Base-by-base conservation (phyloP, 2,113 vertebrate genomes). In the Leptocoma aspasia region DNA sequence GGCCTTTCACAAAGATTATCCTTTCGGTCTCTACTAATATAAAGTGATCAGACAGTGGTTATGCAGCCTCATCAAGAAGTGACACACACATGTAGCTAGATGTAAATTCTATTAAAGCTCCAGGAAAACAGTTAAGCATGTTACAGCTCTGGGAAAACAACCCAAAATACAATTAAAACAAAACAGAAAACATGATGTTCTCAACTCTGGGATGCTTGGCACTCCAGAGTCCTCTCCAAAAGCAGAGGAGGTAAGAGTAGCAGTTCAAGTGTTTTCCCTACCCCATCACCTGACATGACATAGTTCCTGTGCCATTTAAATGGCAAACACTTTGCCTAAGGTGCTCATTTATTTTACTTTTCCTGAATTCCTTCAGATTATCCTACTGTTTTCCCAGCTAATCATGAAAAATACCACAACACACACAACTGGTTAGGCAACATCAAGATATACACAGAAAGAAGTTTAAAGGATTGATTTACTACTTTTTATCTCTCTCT, bases 101-200 rank as follows among this genome's bases (percentile, higher is more conserved):
- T 76, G 33, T 21, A 71, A 63, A 59, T 5, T 19, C 9, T 11
- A 41, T 16, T 61, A 53, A 30, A 56, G n/a, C 23, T 59, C 19
- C 60, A 82, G 42, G 12, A 77, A 60, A 84, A 85, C 10, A 54
- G 20, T 41, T 76, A 71, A 50, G 15, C 27, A 31, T 33, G 26
- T 30, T 41, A 53, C 12, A 87, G 52, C 28, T 79, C 49, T 45
- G 37, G 47, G 47, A 59, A 77, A 83, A 54, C 13, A 77, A 86
- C 52, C 3, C 27, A 52, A 64, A 57, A 47, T 41, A 37, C 0
- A 12, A 72, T 33, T 26, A 52, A 86, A 78, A 78, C 0, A 0
- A 71, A 79, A 42, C 4, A 86, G 30, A 86, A 53, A 21, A 78
- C 5, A 59, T 14, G 3, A 19, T n/a, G 24, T 13, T 81, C 56